These are phyloP conservation scores for Embiotoca jacksoni DNA, from an alignment of 2,113 vertebrate genomes.

Conservation along the genomic window DNA sequence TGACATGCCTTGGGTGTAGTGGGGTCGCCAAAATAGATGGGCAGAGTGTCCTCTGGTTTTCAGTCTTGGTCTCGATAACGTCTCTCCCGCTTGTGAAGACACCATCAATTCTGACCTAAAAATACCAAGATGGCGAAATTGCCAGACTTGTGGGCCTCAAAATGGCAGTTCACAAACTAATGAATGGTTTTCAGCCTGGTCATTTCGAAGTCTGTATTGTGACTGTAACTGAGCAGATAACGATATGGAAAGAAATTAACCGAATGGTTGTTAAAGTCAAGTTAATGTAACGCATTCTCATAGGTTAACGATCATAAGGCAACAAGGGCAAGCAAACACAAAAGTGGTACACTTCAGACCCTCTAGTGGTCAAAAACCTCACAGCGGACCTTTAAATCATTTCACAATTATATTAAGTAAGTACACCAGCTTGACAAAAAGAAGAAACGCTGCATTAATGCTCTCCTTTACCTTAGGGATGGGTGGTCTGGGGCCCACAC, in stretches of 20 bases:
- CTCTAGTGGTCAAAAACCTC: background rate
- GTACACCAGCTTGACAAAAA: background rate
- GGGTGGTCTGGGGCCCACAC: background rate
- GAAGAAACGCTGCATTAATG: background rate
- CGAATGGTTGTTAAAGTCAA: background rate
- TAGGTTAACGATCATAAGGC: background rate
- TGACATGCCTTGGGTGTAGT: too few species aligned
- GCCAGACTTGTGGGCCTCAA: too few species aligned
- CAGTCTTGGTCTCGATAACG: too few species aligned
- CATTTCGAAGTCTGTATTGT: background rate
- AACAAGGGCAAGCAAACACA: background rate
- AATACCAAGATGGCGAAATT: too few species aligned
- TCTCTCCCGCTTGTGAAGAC: too few species aligned
- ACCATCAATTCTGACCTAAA: too few species aligned
- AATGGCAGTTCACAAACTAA: too few species aligned
- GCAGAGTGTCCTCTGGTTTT: too few species aligned
- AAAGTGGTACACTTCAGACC: too few species aligned
- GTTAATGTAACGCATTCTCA: background rate
- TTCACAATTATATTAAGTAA: background rate
- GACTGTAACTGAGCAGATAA: background rate
- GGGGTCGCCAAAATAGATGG: too few species aligned
- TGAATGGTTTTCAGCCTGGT: background rate
- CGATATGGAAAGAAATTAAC: background rate
- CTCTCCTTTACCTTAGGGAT: conserved; percentile 3
- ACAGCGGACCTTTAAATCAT: background rate